Base-by-base conservation (phyloP, 2,797 vertebrate genomes). In the Knipowitschia caucasica region DNA sequence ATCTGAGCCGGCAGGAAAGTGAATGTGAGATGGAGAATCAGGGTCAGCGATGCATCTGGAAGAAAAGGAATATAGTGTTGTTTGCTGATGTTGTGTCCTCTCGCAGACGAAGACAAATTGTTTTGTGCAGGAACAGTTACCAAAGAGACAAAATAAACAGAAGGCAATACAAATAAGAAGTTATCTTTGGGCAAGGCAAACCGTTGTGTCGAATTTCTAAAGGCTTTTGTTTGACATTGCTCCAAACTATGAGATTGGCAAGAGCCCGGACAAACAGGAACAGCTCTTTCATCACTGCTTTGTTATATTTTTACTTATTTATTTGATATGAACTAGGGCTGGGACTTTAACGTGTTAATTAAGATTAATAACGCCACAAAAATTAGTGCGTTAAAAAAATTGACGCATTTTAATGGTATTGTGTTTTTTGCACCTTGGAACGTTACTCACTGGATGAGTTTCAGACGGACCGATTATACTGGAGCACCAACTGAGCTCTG, bases 211-310 rank as follows among this genome's bases (percentile, higher is more conserved):
- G 47, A 17, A 30, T 11, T 24, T 42, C 56, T 56, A 38, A 63
- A 30, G 43, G 55, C 59, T 43, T 38, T 56, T 17, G 36, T 63
- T 47, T 62, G 55, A 52, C 23, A 23, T 7, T 27, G 39, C 59
- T 29, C 17, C 11, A 21, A 2, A 7, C 26, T 11, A 30, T 56
- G 21, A 40, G 36, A n/a, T 36, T 12, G 42, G 14, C 24, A 46
- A 14, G 42, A 49, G n/a, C n/a, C 15, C 1, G 5, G 34, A 4
- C 34, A 36, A 36, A 17, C 15, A 36, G 17, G 1, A 31, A n/a
- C n/a, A n/a, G n/a, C 27, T 7, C 10, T 30, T 30, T 7, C 27
- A 30, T 30, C 27, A 7, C 27, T 30, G 10, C 7, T 30, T 30
- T 30, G 27, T 6, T 7, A 5, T 10, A 6, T 4, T 3, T 2